Base-by-base conservation (phyloP, 2,113 vertebrate genomes). In the Murina feae region DNA sequence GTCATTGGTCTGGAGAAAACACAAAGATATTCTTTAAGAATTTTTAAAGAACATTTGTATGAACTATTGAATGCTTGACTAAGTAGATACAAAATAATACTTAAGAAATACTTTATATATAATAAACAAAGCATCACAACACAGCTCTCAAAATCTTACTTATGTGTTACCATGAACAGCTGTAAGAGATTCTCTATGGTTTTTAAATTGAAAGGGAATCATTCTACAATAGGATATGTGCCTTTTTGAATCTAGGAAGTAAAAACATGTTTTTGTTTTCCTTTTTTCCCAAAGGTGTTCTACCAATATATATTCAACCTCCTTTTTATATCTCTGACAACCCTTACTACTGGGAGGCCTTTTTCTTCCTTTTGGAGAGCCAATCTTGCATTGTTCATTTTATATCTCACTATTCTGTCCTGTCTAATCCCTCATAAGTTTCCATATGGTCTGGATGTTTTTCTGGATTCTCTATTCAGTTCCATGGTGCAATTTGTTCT, bases 11-110 rank as follows among this genome's bases (percentile, higher is more conserved):
- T 68, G 11, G 83, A 20, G 17, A 80, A 79, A 86, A 47, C 11
- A 72, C n/a, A 92, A 86, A 42, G 17, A 89, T 4, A 53, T 49
- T 17, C 14, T 32, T 14, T 9, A 84, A 55, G 12, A 83, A n/a
- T 44, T 69, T 53, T 74, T 53, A 44, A 66, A 84, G 8, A 58
- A 42, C 39, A 78, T 44, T 82, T 88, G 87, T 72, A 55, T 65
- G 4, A 76, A 88, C 58, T 66, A 47, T 9, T 37, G 44, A 81
- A 60, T 60, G 58, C 58, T 60, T 60, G 58, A 60, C 58, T 28
- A 28, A 60, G 3, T 49, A 53, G n/a, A 49, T n/a, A 69, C 17
- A 44, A 81, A 78, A 75, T 51, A 80, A 47, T 4, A 28, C 1
- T 30, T 32, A 74, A 2, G 51, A 89, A 92, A 30, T 51, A 10